Base-by-base conservation (phyloP, 2,113 vertebrate genomes). In the Nansenia antarctica region DNA sequence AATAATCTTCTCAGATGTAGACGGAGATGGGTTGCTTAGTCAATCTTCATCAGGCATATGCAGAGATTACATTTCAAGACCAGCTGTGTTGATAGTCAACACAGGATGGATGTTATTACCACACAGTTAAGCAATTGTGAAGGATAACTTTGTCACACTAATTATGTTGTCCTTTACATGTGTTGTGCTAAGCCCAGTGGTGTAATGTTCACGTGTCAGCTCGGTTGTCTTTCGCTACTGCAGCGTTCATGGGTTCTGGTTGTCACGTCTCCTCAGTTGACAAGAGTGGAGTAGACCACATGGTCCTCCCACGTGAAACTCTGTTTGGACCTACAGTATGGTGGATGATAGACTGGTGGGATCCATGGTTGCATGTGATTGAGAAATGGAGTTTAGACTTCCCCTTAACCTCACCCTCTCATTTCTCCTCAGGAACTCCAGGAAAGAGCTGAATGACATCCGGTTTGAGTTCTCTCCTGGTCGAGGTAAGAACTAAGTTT, bases 391-490 rank as follows among this genome's bases (percentile, higher is more conserved):
- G n/a, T n/a, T n/a, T n/a, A n/a, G n/a, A n/a, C n/a, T n/a, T n/a
- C n/a, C n/a, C n/a, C 18, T 49, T 49, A 49, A 49, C 7, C 20
- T 69, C 45, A 62, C 34, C 34, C n/a, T 72, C 57, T 86, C 70
- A 5, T 86, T 84, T 8, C 82, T 26, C 91, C 91, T 84, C 87
- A 99, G 96, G 92, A 99, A 98, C 90, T 95, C 95, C 80, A 96
- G 87, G 88, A 99, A 98, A 81, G 96, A 99, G 85, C 91, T 98
- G 89, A 99, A 99, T 90, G 97, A 99, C 88, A 98, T 98, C 92
- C 93, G 96, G 67, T 98, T 98, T 91, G 96, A 99, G 85, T 99
- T 99, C 91, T 98, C 96, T 84, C 96, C 95, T 72, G 97, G 96
- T 60, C 95, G 95, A 94, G 96, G 96, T 95, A 89, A 93, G 93